Percentiles rank a stretch among this genome's conserved stretches.
phyloP scores from a whole-genome alignment of 2,797 vertebrate genomes.

The Anniella stebbinsi region DNA sequence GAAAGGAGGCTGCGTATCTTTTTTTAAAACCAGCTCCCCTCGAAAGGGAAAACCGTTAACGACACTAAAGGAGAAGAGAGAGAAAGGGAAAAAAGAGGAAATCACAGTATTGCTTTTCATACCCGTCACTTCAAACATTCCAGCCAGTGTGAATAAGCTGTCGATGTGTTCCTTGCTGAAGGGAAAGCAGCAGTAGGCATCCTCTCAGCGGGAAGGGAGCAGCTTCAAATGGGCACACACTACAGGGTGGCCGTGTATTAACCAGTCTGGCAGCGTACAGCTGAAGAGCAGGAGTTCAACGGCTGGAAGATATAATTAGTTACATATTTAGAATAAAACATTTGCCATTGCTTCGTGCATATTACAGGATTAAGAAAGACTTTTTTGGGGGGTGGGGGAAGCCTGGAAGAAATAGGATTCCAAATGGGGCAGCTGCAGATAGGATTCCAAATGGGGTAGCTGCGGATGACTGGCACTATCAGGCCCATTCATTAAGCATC shows the following conservation, averaged over 20 bases:
- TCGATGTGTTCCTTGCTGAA: conserved; percentile 42
- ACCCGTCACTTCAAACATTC: conserved; percentile 41
- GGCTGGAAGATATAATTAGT: background rate
- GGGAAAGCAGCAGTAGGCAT: conserved; percentile 47
- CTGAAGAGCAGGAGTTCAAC: conserved; percentile 9
- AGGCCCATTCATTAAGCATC: background rate
- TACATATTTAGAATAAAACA: background rate
- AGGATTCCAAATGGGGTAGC: too few species aligned
- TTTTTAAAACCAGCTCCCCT: conserved; percentile 17
- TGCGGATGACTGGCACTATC: background rate
- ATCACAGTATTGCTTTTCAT: conserved; percentile 20
- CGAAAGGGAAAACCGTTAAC: conserved; percentile 37
- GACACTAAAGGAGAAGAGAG: background rate
- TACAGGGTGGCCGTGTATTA: conserved; percentile 30
- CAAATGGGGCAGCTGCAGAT: conserved; percentile 7
- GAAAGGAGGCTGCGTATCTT: background rate
- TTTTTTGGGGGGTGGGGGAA: conserved; percentile 31
- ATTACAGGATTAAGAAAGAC: conserved; percentile 16
- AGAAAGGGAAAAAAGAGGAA: background rate
- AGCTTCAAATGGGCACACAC: conserved; percentile 26
- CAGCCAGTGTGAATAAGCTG: conserved; percentile 52
- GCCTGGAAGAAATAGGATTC: conserved; percentile 29
- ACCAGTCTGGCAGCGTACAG: conserved; percentile 43
- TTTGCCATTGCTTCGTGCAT: conserved; percentile 30
- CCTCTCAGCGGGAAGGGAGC: conserved; percentile 36